Base-by-base conservation (phyloP, 2,113 vertebrate species). In the Argyrosomus japonicus region DNA sequence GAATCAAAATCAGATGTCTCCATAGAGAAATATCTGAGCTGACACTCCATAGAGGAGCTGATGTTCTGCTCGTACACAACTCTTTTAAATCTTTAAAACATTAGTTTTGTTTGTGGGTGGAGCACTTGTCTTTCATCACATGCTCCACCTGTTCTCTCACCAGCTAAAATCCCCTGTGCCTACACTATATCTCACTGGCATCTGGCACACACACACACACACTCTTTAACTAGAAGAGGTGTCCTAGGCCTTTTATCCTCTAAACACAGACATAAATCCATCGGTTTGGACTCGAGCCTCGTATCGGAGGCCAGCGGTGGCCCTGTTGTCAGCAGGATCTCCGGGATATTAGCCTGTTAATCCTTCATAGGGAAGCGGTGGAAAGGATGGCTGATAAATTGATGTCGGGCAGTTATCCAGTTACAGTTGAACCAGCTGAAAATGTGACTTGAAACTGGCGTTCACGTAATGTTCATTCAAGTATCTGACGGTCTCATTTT, bases 201-300 rank as follows among this genome's bases (percentile, higher is more conserved):
- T 91, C 81, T 83, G 76, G 68, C 83, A 64, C 68, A 56, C 5
- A 58, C 77, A 68, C 63, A 68, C 74, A 79, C 75, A 75, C 75
- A 27, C 19, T 17, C 68, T 62, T 43, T 61, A 19, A 82, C 72
- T 61, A 40, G 61, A 74, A 15, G 75, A 87, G 85, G 81, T n/a
- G 58, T 75, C 65, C 78, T 75, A 88, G 89, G 81, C 90, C 79
- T 70, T 90, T 93, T 56, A 92, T 92, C 91, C 88, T 68, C 79
- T 86, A 27, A 88, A 86, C 78, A 40, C 58, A 68, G 68, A 79
- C 70, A 77, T 72, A 86, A 91, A 89, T 89, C 88, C 80, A 6
- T 29, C 3, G 78, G 85, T 88, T 81, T 88, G 81, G 83, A 72
- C 64, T 17, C 10, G 0, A 40, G 63, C 78, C 80, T 60, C n/a